Evolutionary conservation across 2,113 vertebrate species (phyloP).

Genomic region (Elaphurus davidianus): DNA sequence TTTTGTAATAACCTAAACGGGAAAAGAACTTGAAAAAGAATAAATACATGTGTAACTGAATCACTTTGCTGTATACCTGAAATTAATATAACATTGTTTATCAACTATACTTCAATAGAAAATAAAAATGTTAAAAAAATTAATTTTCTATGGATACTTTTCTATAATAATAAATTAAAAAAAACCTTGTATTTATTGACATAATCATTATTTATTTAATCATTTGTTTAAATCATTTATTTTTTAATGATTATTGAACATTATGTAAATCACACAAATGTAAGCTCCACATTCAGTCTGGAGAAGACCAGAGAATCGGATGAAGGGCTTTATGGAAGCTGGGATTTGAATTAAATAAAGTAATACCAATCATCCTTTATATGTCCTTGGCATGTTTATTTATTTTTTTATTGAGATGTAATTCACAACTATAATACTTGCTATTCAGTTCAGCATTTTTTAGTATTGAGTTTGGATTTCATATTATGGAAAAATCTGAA

Average conservation of each 20-base stretch:
- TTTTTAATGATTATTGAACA: background rate
- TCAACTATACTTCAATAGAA: background rate
- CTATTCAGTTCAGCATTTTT: background rate
- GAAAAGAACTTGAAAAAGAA: background rate
- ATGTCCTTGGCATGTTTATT: background rate
- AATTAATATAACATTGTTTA: background rate
- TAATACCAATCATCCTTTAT: background rate
- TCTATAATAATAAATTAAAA: background rate
- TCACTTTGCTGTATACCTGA: background rate
- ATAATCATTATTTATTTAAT: background rate
- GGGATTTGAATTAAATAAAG: background rate
- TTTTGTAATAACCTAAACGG: background rate
- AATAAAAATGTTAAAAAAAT: background rate
- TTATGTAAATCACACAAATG: background rate
- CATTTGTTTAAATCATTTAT: background rate
- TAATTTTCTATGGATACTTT: background rate
- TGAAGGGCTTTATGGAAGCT: background rate
- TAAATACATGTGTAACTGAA: background rate
- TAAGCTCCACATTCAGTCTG: background rate
- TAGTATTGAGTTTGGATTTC: background rate
- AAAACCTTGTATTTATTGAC: background rate
- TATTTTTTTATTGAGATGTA: background rate
- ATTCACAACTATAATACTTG: background rate
- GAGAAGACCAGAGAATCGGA: background rate
- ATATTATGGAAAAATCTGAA: background rate